These are phyloP conservation scores for Chloroclysta siterata DNA, from an alignment of 2,888 invertebrate species.

Conservation along the genomic window DNA sequence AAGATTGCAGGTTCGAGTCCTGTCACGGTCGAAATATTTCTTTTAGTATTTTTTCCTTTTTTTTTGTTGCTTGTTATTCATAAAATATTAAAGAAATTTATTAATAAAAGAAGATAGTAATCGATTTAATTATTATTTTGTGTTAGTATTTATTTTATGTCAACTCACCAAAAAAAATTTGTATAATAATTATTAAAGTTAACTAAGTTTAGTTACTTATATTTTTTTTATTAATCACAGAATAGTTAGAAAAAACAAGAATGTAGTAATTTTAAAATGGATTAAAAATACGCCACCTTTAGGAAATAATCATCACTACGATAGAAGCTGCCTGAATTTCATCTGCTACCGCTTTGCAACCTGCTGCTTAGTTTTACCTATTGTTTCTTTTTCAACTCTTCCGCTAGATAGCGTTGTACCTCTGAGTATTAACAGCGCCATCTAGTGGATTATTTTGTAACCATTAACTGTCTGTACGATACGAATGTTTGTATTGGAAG, in stretches of 20 bases:
- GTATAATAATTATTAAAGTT: too few species aligned
- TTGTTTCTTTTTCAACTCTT: background rate
- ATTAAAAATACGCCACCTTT: background rate
- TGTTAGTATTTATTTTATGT: too few species aligned
- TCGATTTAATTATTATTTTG: too few species aligned
- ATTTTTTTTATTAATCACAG: too few species aligned
- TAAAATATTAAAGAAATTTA: too few species aligned
- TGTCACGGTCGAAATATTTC: conserved; percentile 85
- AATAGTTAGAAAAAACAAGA: too few species aligned
- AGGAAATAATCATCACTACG: background rate
- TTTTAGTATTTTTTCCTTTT: conserved; percentile 4
- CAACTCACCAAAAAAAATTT: too few species aligned
- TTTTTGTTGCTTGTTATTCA: background rate
- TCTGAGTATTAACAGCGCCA: conserved; percentile 1
- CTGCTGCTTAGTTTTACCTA: background rate
- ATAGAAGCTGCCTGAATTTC: background rate
- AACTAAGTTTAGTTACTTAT: too few species aligned
- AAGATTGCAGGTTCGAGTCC: conserved; percentile 90
- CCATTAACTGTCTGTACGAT: background rate
- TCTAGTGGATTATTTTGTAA: background rate
- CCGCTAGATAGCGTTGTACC: conserved; percentile 16
- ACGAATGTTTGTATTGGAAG: background rate
- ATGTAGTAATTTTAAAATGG: too few species aligned
- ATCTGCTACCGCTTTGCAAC: background rate
- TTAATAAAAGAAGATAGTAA: too few species aligned